Percentiles rank a stretch among this genome's conserved stretches.
Evolutionary conservation across 64 coral and sea anemone species (phyloP).

Genomic region (Orbicella faveolata): DNA sequence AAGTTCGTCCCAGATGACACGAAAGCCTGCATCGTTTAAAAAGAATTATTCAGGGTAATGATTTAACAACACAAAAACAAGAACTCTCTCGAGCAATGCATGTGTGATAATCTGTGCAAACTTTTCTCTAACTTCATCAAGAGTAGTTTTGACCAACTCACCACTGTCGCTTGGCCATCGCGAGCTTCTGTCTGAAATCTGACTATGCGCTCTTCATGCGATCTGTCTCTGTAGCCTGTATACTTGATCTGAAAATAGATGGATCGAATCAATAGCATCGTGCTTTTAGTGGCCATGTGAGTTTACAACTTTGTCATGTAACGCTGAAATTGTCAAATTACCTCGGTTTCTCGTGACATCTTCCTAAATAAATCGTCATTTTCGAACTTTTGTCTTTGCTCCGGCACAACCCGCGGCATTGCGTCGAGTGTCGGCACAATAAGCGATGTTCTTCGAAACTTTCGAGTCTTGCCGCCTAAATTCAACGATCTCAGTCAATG

Average conservation of each 20-base stretch:
- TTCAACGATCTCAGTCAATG: slow-evolving; percentile 60
- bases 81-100: not conserved
- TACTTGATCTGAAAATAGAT: slow-evolving; percentile 93
- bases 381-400: slow-evolving; percentile 93
- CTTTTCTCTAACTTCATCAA: slow-evolving; percentile 38
- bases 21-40: slow-evolving; percentile 71
- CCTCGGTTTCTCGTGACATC: slow-evolving; percentile 90
- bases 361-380: slow-evolving; percentile 97
- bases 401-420: slow-evolving; percentile 90
- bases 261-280: slow-evolving; percentile 22
- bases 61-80: slow-evolving; percentile 17
- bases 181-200: slow-evolving; percentile 90
- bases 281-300: slow-evolving; percentile 23
- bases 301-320: slow-evolving; percentile 49
- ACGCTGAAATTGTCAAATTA: slow-evolving; percentile 64
- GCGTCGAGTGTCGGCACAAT: not conserved
- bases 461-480: slow-evolving; percentile 61
- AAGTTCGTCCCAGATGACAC: slow-evolving; percentile 96
- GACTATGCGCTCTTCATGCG: slow-evolving; percentile 88
- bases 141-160: slow-evolving; percentile 45
- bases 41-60: slow-evolving; percentile 18
- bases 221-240: slow-evolving; percentile 86
- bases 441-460: slow-evolving; percentile 52
- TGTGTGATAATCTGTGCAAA: slow-evolving; percentile 14
- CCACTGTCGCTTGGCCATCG: slow-evolving; percentile 78